These are phyloP conservation scores for Colistium nudipinnis DNA, from an alignment of 2,113 vertebrate species.

Conservation along the genomic window DNA sequence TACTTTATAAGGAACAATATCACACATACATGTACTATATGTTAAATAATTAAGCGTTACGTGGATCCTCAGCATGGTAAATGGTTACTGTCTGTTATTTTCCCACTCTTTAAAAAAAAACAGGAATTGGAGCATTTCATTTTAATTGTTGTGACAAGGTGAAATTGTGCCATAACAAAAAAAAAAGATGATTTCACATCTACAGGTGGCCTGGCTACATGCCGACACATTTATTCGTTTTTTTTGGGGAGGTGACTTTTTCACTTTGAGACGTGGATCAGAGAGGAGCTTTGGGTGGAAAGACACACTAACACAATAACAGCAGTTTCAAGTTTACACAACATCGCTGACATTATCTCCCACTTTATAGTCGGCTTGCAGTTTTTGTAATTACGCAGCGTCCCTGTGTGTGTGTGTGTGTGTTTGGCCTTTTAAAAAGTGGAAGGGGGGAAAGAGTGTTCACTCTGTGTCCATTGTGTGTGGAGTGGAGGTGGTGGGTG, in stretches of 20 bases:
- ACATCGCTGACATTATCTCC: slow-evolving; percentile 22
- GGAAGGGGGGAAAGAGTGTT: slow-evolving; percentile 22
- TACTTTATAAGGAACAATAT: no score
- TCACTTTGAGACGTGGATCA: slow-evolving; percentile 33
- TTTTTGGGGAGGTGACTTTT: slow-evolving; percentile 21
- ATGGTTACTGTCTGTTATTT: slow-evolving; percentile 62
- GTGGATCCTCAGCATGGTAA: slow-evolving; percentile 64
- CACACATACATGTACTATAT: slow-evolving; percentile 52
- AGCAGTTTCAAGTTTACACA: slow-evolving; percentile 43
- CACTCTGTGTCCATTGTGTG: slow-evolving; percentile 26
- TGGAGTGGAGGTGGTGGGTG: slow-evolving; percentile 8
- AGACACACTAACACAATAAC: background rate
- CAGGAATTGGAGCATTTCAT: slow-evolving; percentile 10
- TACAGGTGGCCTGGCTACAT: slow-evolving; percentile 8
- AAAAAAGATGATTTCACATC: slow-evolving; percentile 19
- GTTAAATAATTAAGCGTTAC: slow-evolving; percentile 55
- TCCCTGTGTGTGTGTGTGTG: slow-evolving; percentile 6
- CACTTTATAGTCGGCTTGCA: slow-evolving; percentile 45
- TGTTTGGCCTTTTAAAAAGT: slow-evolving; percentile 32
- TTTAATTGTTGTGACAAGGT: slow-evolving; percentile 62
- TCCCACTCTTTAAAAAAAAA: slow-evolving; percentile 32
- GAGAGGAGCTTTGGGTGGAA: slow-evolving; percentile 32
- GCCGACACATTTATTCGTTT: slow-evolving; percentile 19
- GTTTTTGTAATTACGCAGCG: slow-evolving; percentile 34
- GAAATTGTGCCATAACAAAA: slow-evolving; percentile 58